Base-by-base conservation (phyloP, 2,888 invertebrate genomes). In the Escarpia spicata region DNA sequence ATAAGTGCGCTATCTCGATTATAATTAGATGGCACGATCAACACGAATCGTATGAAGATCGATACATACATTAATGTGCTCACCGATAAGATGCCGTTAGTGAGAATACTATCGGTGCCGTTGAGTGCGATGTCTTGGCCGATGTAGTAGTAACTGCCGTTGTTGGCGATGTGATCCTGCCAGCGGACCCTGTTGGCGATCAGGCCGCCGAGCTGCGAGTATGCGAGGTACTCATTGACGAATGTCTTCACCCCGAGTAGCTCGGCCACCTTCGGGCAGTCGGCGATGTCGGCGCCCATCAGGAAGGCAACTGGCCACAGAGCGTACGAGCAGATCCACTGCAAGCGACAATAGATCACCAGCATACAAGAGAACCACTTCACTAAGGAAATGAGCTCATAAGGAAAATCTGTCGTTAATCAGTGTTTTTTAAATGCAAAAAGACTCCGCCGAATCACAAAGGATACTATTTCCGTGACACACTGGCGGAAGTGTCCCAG, bases 161-260 rank as follows among this genome's bases (percentile, higher is more conserved):
- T 93, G n/a, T 44, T 90, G 52, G 37, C 10, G 75, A 75, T 26
- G 75, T 75, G 75, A 1, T 75, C 75, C 75, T 75, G 75, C 75
- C 75, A 75, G 75, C 19, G 26, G 0, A 4, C 26, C 19, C 75
- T 75, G 92, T 94, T 94, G 43, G 52, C 91, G 43, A 93, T n/a
- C n/a, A 91, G 43, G n/a, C n/a, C 52, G 9, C 93, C 93, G 9
- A 99, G 97, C 91, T 97, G 97, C 95, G 98, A 97, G 96, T 98
- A 99, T 0, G 99, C 99, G 0, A 98, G 98, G 96, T 99, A 99
- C 96, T 99, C 99, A 95, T 99, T 99, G 26, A 99, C 97, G n/a
- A 98, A 97, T 0, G 98, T 98, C 97, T 99, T 99, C 43, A 98
- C 96, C 0, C 99, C 99, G 91, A 99, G 98, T 6, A 99, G 97